These are phyloP conservation scores for Ephydatia muelleri DNA, from an alignment of 37 sponge, comb jelly and placozoan species.

Conservation along the genomic window DNA sequence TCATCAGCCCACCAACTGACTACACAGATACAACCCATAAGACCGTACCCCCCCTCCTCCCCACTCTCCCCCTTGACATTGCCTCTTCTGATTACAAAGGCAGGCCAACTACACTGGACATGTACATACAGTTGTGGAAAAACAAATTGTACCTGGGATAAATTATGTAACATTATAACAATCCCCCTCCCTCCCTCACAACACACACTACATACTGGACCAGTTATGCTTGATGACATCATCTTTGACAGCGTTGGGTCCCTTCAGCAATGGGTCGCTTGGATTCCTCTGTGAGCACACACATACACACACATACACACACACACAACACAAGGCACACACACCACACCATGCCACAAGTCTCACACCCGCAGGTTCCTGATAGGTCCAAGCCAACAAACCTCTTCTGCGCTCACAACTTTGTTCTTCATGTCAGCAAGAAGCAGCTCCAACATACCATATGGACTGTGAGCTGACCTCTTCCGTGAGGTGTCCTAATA, in stretches of 20 bases:
- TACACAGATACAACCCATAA: too few relatives aligned
- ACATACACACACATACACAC: too few relatives aligned
- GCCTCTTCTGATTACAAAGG: too few relatives aligned
- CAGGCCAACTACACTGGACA: too few relatives aligned
- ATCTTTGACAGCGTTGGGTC: conserved; percentile 52
- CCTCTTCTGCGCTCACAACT: conserved; percentile 51
- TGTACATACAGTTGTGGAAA: too few relatives aligned
- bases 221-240: conserved; percentile 68
- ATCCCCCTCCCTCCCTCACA: neutral
- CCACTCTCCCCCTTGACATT: too few relatives aligned
- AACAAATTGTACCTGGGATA: too few relatives aligned
- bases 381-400: too few relatives aligned
- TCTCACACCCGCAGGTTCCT: neutral
- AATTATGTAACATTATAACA: neutral
- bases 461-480: neutral
- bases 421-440: conserved; percentile 55
- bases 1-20: too few relatives aligned
- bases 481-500: neutral
- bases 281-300: conserved; percentile 25
- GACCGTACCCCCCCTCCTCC: too few relatives aligned
- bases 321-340: neutral
- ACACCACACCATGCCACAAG: neutral
- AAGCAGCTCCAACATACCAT: conserved; percentile 58
- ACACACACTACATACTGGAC: conserved; percentile 46
- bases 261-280: conserved; percentile 68